Base-by-base conservation (phyloP, 2,797 vertebrate genomes). In the Poecile montanus region DNA sequence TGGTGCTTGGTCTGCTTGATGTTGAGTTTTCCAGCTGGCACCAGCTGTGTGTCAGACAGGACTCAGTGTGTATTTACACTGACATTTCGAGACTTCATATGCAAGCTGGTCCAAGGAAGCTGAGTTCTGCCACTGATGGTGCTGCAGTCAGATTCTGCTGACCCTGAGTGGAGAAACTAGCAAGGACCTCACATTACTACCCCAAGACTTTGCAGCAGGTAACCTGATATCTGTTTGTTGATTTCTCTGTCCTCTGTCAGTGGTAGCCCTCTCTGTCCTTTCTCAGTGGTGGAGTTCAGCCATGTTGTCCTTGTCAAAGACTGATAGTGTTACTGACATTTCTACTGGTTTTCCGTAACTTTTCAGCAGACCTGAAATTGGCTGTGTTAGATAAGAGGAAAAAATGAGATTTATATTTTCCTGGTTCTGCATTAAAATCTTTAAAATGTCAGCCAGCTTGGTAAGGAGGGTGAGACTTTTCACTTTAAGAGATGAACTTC, bases 31-130 rank as follows among this genome's bases (percentile, higher is more conserved):
- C 63, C 57, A 79, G 32, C 22, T 26, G 60, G 47, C 23, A 3
- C 22, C 47, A 85, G 40, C 30, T 47, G 16, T 29, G 44, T 62
- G 54, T 38, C 18, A 2, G 30, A 13, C 0, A 1, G 38, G 48
- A 21, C n/a, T 66, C 0, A 0, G 15, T 34, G 5, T 21, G 13
- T 50, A 13, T 50, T 80, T 36, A 30, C 36, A 9, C 13, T 27
- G 70, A 32, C 17, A 13, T 56, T 67, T 40, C 3, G 13, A 89
- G 72, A 54, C 11, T 21, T 78, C 16, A 2, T 16, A 12, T n/a
- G 42, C 54, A 76, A 73, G 80, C 47, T 75, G 51, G 44, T 53
- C 47, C 10, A 15, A 30, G 11, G 32, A 16, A 60, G 9, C 22
- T 6, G 29, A 23, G 11, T 40, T 72, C 47, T 61, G 68, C 20